phyloP scores from a whole-genome alignment of 2,797 vertebrate species.

The Ammospiza maritima region DNA sequence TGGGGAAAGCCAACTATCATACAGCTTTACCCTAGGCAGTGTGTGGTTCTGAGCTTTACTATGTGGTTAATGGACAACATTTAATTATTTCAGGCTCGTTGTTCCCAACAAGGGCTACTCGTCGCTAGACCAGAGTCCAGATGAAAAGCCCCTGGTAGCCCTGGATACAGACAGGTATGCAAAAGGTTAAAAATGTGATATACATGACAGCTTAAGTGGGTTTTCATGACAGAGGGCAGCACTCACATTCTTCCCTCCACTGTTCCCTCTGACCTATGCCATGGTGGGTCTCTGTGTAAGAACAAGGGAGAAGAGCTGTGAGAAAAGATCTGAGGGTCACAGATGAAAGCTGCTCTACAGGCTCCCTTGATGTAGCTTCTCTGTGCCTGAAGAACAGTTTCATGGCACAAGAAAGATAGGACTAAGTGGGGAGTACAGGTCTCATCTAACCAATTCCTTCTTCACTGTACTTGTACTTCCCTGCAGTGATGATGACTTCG shows the following conservation, averaged over 20 bases:
- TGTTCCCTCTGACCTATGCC: neutral
- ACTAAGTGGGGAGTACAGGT: neutral
- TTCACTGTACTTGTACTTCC: constrained; percentile 17
- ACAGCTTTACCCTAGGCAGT: neutral
- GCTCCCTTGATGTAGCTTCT: neutral
- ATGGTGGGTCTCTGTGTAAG: neutral
- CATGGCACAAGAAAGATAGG: neutral
- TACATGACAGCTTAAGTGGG: fast-evolving
- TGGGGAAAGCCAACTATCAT: fast-evolving
- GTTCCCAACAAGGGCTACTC: constrained; percentile 99
- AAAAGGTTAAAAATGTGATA: neutral
- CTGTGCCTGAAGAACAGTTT: neutral
- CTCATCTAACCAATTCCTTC: neutral
- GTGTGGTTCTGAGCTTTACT: neutral
- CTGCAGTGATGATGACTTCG: constrained; percentile 95
- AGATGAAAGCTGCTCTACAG: neutral
- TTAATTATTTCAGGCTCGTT: constrained; percentile 86
- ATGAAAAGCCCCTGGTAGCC: constrained; percentile 96
- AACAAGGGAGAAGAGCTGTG: neutral
- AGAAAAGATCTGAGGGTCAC: neutral
- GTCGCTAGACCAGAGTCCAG: constrained; percentile 97
- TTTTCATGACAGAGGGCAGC: neutral
- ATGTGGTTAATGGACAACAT: neutral
- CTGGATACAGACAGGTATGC: constrained; percentile 97
- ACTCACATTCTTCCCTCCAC: neutral